A percentile compares a stretch with the other conserved stretches of the same genome.
Conservation (phyloP, 2,113 vertebrate genomes). For the Mungos mungo region DNA sequence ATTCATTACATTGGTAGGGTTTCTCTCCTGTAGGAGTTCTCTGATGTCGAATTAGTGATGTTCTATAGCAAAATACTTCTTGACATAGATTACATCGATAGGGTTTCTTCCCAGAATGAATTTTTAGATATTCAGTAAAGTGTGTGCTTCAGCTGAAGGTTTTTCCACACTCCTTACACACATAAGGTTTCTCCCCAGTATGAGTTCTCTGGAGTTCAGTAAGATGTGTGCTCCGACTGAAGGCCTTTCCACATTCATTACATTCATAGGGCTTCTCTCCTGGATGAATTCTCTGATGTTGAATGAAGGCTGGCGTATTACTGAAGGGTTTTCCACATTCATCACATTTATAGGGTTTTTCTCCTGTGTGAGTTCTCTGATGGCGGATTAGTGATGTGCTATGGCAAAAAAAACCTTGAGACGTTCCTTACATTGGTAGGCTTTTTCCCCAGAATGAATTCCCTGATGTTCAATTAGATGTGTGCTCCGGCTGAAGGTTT, state of each 20-base stretch:
- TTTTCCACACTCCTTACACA: constrained; percentile 60
- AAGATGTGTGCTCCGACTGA: constrained; percentile 21
- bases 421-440: constrained; percentile 29
- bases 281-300: constrained; percentile 53
- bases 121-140: constrained; percentile 61
- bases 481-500: constrained; percentile 22
- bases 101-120: constrained; percentile 60
- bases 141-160: constrained; percentile 49
- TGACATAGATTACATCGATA: constrained; percentile 49
- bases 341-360: constrained; percentile 43
- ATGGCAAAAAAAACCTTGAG: constrained; percentile 25
- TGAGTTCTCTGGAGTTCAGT: constrained; percentile 47
- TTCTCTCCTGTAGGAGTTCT: constrained; percentile 14
- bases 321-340: constrained; percentile 57
- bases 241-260: constrained; percentile 52
- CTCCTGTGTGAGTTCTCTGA: constrained; percentile 59
- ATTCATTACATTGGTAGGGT: constrained; percentile 35
- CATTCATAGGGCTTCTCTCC: constrained; percentile 28
- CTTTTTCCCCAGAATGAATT: constrained; percentile 44
- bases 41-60: constrained; percentile 17
- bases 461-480: constrained; percentile 12
- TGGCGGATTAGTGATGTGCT: constrained; percentile 5
- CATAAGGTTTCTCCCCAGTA: constrained; percentile 48
- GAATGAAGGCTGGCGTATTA: constrained; percentile 22
- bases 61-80: constrained; percentile 57